Base-by-base conservation (phyloP, 1,140 invertebrate genomes). In the Metopolophium dirhodum region DNA sequence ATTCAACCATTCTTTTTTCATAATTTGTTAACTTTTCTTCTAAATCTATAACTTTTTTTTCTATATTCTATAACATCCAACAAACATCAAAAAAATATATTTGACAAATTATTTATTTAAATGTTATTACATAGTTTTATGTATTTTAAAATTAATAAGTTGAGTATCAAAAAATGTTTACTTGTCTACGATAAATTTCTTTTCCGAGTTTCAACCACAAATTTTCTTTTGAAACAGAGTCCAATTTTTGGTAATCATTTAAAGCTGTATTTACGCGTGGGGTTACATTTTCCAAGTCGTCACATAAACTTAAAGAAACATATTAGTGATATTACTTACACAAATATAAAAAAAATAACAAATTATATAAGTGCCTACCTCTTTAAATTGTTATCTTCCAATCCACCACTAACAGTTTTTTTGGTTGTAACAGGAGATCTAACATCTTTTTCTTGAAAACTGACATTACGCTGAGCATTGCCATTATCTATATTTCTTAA, bases 201-300 rank as follows among this genome's bases (percentile, higher is more conserved):
- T 93, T 85, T 93, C 91, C 91, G 0, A 93, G 49, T 85, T 93
- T 93, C 18, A 93, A 86, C 91, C 91, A 93, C 51, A 93, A 85
- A 93, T 93, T 93, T 57, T 93, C 91, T 93, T 93, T 93, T 86
- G 91, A 93, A 54, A 93, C 51, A 45, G 91, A 93, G 26, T 93
- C 91, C 9, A 93, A 93, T 37, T 93, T 93, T 49, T 92, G 61
- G 26, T 37, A 22, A 86, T 85, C 49, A 51, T 57, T 83, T 45
- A 85, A 83, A 54, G 41, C 26, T 86, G 91, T 77, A n/a, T 30
- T 14, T 86, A 30, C 4, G 57, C 26, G 77, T 85, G 77, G 35
- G 18, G 23, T 85, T 51, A 41, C 49, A 30, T 93, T 93, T 41
- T 85, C 91, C 18, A 37, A 7, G 23, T 93, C 18, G 4, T 41